phyloP scores from a whole-genome alignment of 2,113 vertebrate genomes.

The Caranx ignobilis region DNA sequence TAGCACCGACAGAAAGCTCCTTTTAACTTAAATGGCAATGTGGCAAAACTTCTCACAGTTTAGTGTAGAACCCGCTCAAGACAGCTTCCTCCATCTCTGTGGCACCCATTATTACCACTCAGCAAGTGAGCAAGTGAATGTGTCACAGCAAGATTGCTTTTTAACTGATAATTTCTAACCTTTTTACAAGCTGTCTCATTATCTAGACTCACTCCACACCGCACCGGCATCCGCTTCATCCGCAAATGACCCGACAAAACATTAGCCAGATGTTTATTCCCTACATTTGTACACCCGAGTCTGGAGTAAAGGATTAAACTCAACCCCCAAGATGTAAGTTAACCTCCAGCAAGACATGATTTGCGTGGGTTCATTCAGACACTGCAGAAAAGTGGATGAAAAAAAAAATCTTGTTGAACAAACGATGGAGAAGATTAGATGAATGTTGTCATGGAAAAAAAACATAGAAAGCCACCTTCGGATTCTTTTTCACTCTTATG shows the following conservation, averaged over 20 bases:
- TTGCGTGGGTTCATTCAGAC: slow-evolving; percentile 31
- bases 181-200: slow-evolving; percentile 70
- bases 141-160: slow-evolving; percentile 35
- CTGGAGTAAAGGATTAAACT: slow-evolving; percentile 39
- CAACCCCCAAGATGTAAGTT: slow-evolving; percentile 19
- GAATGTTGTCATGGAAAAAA: slow-evolving; percentile 26
- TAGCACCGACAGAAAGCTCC: not conserved
- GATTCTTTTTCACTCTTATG: slow-evolving; percentile 18
- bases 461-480: not conserved
- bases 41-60: slow-evolving; percentile 2
- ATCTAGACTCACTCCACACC: slow-evolving; percentile 52
- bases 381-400: slow-evolving; percentile 9
- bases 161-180: slow-evolving; percentile 49
- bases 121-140: slow-evolving; percentile 16
- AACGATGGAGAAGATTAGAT: slow-evolving; percentile 9
- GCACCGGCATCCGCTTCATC: slow-evolving; percentile 40
- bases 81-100: slow-evolving; percentile 24
- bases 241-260: slow-evolving; percentile 64
- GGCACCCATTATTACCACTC: slow-evolving; percentile 26
- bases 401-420: slow-evolving; percentile 12
- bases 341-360: slow-evolving; percentile 17
- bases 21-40: slow-evolving; percentile 14
- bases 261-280: slow-evolving; percentile 72
- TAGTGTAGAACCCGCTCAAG: slow-evolving; percentile 10
- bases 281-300: slow-evolving; percentile 33